Conservation (phyloP, 1,140 invertebrate species). For the Sminthurides bifidus region DNA sequence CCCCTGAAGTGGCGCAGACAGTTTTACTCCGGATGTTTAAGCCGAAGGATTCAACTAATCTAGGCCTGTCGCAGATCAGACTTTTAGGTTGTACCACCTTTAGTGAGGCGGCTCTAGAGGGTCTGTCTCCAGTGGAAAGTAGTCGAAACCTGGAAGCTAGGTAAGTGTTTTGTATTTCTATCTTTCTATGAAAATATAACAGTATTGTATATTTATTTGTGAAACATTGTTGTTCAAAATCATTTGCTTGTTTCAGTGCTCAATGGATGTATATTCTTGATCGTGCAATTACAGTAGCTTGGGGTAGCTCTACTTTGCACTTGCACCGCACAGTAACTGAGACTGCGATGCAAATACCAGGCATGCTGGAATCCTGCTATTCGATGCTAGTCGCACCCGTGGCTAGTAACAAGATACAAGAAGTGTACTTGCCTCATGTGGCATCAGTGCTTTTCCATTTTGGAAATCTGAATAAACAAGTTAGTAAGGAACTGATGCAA, state of each 20-base stretch:
- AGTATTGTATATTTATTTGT: background rate
- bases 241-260: conserved; percentile 12
- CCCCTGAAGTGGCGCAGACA: conserved; percentile 59
- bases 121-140: conserved; percentile 26
- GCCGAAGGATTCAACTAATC: conserved; percentile 71
- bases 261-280: conserved; percentile 32
- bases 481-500: conserved; percentile 38
- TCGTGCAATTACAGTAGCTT: conserved; percentile 20
- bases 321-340: conserved; percentile 33
- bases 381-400: conserved; percentile 56
- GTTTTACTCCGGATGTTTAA: conserved; percentile 57
- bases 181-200: conserved; percentile 1
- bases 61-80: conserved; percentile 76
- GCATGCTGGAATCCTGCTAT: conserved; percentile 58
- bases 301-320: conserved; percentile 1
- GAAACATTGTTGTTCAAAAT: background rate
- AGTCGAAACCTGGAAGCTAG: conserved; percentile 25
- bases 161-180: conserved; percentile 8
- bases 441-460: conserved; percentile 39
- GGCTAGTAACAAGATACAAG: conserved; percentile 16
- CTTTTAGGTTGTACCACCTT: conserved; percentile 68
- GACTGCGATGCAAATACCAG: conserved; percentile 50
- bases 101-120: conserved; percentile 42
- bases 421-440: conserved; percentile 36
- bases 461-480: conserved; percentile 36